Base-by-base conservation (phyloP, 2,888 invertebrate species). In the Dascillus cervinus region DNA sequence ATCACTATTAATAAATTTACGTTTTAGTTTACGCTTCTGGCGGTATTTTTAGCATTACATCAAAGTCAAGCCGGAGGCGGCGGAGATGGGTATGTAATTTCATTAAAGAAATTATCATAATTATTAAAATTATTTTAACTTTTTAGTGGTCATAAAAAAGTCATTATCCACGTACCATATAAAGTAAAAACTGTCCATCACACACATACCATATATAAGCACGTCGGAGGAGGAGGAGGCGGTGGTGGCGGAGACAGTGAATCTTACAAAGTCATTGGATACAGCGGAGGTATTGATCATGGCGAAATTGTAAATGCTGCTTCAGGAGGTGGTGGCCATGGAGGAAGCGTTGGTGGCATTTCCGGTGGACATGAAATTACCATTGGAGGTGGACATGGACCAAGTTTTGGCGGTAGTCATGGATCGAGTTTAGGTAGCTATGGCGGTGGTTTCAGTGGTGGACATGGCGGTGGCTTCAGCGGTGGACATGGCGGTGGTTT, bases 161-260 rank as follows among this genome's bases (percentile, higher is more conserved):
- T 84, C 43, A 71, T 84, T 50, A 84, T 85, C 58, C 84, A 85
- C 64, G 82, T 85, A 27, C 85, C 85, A 1, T 71, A 80, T 58
- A 79, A 79, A 60, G 73, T 85, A 44, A 82, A 85, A 55, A 79
- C 79, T 41, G 75, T 81, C 50, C 81, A 84, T 49, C 83, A 84
- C 52, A 84, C 82, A 30, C 83, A 83, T 55, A 85, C 84, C 22
- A 75, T 82, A 22, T 79, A 79, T 44, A 83, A 84, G 52, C 80
- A 82, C 55, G 66, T 83, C 13, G 79, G 78, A 49, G 44, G 44
- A 14, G 40, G 42, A 1, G 37, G 40, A 24, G n/a, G 44, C 29
- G 55, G 58, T 31, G 56, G 55, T 26, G 59, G 56, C 39, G 64
- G 53, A 21, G 78, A 77, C 52, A 73, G 76, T 17, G 79, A 79